A percentile compares a stretch with the other conserved stretches of the same genome.
Conservation (phyloP, 2,113 vertebrate species). For the Notarius quadriscutis region DNA sequence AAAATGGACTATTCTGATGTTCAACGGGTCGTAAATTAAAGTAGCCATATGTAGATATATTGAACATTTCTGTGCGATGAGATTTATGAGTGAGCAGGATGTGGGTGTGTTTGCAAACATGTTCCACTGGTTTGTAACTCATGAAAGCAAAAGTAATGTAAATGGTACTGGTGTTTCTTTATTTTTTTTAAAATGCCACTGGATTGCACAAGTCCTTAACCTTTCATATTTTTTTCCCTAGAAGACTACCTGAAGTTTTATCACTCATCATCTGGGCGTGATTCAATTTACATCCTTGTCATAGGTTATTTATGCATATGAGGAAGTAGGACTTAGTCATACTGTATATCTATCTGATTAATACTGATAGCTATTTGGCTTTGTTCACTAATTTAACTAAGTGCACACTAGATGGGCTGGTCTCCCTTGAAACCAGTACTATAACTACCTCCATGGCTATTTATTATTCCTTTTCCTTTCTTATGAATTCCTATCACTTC, state of each 20-base stretch:
- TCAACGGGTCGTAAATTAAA: too few relatives aligned
- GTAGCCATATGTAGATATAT: too few relatives aligned
- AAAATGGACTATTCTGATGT: neutral
- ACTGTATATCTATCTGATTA: neutral
- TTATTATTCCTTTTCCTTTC: neutral
- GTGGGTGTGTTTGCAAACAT: constrained; percentile 14
- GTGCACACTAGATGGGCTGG: neutral
- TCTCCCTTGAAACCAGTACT: neutral
- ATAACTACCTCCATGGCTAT: neutral
- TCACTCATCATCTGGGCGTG: neutral
- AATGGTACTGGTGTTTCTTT: neutral
- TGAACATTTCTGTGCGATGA: neutral
- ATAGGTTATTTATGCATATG: neutral
- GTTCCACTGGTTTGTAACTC: constrained; percentile 1
- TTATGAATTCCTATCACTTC: neutral
- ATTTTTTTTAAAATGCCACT: too few relatives aligned
- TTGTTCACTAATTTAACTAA: neutral
- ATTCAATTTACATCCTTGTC: neutral
- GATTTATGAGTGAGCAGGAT: neutral
- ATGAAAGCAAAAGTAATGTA: neutral
- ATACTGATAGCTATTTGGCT: neutral
- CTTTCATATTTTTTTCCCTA: neutral
- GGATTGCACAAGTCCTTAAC: neutral
- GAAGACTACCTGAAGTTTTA: neutral
- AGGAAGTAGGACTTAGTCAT: neutral